A percentile compares a stretch with the other conserved stretches of the same genome.
These are phyloP conservation scores for Pteria penguin DNA, from an alignment of 2,888 invertebrate species.

Conservation along the genomic window DNA sequence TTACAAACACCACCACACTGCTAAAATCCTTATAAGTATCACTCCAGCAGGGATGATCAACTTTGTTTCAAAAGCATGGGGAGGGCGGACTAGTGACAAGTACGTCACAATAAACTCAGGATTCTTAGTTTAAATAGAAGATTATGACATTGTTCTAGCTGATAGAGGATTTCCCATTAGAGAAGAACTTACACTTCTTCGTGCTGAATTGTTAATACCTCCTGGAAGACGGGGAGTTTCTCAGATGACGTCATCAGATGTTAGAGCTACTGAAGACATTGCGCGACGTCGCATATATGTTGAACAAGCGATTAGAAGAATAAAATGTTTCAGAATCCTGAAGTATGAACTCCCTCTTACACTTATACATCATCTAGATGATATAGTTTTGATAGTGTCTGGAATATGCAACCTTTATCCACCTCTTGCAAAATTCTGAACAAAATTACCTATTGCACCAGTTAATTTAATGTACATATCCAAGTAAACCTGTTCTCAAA, in stretches of 20 bases:
- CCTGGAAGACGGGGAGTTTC: constrained; percentile 12
- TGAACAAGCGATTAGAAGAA: constrained; percentile 5
- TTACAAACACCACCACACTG: constrained; percentile 47
- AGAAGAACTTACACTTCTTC: constrained; percentile 12
- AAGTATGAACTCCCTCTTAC: constrained; percentile 26
- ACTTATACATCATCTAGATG: constrained; percentile 32
- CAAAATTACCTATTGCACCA: too few species aligned
- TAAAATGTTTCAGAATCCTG: constrained; percentile 3
- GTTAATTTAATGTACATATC: too few species aligned
- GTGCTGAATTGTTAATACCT: constrained; percentile 9
- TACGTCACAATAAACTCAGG: constrained; percentile 6
- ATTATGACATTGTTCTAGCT: constrained; percentile 21
- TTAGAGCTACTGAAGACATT: not conserved
- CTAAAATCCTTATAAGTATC: constrained; percentile 38
- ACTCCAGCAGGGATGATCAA: constrained; percentile 35
- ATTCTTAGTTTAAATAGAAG: constrained; percentile 3
- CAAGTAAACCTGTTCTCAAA: too few species aligned
- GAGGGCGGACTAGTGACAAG: constrained; percentile 25
- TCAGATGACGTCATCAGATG: not conserved
- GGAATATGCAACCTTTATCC: constrained; percentile 16
- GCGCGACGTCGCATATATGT: not conserved
- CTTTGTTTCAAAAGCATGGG: constrained; percentile 23
- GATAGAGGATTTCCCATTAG: constrained; percentile 19
- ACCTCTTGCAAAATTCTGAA: constrained; percentile 3
- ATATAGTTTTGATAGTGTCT: constrained; percentile 22